Percentiles rank a stretch among this genome's conserved stretches.
Conservation (phyloP, 2,888 invertebrate species). For the Tinea pellionella region DNA sequence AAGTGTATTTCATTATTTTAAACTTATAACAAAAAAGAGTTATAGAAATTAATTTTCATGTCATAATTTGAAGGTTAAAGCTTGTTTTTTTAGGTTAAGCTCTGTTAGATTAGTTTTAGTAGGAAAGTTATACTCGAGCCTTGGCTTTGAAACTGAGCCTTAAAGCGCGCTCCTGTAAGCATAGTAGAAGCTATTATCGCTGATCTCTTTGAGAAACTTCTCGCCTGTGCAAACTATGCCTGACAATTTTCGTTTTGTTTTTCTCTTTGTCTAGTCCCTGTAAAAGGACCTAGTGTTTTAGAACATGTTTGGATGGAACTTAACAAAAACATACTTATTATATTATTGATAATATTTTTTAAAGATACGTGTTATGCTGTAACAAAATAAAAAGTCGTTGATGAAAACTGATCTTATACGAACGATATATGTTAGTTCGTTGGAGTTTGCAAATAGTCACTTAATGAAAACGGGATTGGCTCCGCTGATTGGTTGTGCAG, state of each 20-base stretch:
- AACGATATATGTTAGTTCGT: neutral
- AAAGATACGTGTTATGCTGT: no score
- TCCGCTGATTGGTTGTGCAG: neutral
- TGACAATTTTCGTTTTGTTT: neutral
- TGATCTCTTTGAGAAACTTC: neutral
- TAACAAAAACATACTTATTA: no score
- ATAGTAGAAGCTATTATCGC: neutral
- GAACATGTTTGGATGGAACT: neutral
- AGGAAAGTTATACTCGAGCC: no score
- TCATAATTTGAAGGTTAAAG: no score
- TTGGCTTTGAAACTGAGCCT: no score
- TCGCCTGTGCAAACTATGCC: neutral
- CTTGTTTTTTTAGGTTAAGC: no score
- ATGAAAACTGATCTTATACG: neutral
- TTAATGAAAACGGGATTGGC: neutral
- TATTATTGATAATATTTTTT: no score
- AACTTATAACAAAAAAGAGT: neutral
- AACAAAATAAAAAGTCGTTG: no score
- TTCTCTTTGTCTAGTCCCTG: neutral
- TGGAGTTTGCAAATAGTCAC: neutral
- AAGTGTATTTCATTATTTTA: conserved; percentile 21
- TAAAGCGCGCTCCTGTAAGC: neutral
- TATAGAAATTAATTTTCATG: neutral
- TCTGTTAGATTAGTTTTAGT: no score
- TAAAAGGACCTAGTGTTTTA: neutral